Evolutionary conservation across 2,113 vertebrate species (phyloP).

Genomic region (Pelmatolapia mariae): DNA sequence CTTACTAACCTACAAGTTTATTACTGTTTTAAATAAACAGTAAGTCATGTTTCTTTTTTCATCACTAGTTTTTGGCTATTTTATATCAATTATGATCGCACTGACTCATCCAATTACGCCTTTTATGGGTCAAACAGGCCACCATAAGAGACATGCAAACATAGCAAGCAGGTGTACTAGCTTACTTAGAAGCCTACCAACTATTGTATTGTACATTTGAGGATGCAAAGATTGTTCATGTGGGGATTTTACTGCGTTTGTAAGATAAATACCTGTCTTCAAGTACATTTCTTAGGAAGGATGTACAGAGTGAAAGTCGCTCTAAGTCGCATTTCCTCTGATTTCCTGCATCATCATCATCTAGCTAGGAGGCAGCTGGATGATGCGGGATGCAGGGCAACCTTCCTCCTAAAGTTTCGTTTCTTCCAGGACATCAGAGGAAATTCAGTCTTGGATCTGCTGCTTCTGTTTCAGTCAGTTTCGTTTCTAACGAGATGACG

Average conservation of each 20-base stretch:
- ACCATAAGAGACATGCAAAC: not conserved
- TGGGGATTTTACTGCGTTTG: too few relatives aligned
- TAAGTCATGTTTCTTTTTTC: not conserved
- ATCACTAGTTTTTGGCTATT: not conserved
- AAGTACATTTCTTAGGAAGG: too few relatives aligned
- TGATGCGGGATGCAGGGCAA: not conserved
- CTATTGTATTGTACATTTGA: not conserved
- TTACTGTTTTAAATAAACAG: not conserved
- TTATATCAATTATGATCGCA: not conserved
- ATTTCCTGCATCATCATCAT: not conserved
- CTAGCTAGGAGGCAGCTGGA: not conserved
- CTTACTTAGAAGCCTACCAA: not conserved
- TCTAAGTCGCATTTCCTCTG: not conserved
- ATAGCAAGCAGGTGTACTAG: not conserved
- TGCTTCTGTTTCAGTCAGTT: not conserved
- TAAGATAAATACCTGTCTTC: too few relatives aligned
- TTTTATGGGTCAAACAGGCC: not conserved
- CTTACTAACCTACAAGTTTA: not conserved
- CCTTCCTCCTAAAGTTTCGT: not conserved
- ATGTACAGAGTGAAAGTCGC: not conserved
- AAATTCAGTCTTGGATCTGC: not conserved
- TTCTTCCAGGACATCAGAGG: not conserved
- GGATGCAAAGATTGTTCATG: not conserved
- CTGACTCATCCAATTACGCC: not conserved
- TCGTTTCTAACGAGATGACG: not conserved